Evolutionary conservation across 2,797 vertebrate genomes (phyloP).

Genomic region (Borostomias antarcticus): DNA sequence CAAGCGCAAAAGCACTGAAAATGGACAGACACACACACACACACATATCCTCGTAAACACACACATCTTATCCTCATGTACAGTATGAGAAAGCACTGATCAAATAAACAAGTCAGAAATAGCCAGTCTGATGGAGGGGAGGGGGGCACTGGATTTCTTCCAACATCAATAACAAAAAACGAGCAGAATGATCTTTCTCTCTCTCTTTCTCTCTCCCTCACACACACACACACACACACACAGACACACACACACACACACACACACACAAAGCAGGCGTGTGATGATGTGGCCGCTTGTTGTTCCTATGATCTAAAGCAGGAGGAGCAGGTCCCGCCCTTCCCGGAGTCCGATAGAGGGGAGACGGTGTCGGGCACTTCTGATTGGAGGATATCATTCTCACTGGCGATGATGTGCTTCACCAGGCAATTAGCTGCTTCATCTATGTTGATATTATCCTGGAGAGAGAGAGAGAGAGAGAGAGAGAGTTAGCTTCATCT

Average conservation of each 20-base stretch:
- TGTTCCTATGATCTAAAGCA: conserved; percentile 88
- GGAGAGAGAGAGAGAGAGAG: not conserved
- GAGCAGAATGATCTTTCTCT: conserved; percentile 4
- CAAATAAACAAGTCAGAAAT: too few species aligned
- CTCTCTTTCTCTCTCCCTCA: not conserved
- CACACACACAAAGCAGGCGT: not conserved
- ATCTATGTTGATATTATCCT: conserved; percentile 98
- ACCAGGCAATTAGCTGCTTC: conserved; percentile 95
- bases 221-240: conserved; percentile 2
- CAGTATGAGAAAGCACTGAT: not conserved
- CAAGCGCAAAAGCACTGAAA: too few species aligned
- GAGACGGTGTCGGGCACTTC: conserved; percentile 86
- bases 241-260: conserved; percentile 41
- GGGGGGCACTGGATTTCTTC: not conserved
- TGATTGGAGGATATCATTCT: conserved; percentile 88
- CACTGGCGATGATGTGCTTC: conserved; percentile 94
- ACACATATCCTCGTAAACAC: not conserved
- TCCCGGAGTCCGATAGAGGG: conserved; percentile 84
- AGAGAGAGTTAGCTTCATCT: not conserved
- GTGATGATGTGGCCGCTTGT: not conserved
- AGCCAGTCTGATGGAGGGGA: too few species aligned
- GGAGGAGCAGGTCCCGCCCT: conserved; percentile 84
- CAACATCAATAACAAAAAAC: not conserved
- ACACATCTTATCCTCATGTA: not conserved
- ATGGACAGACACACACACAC: not conserved